A percentile compares a stretch with the other conserved stretches of the same genome.
Evolutionary conservation across 2,113 vertebrate genomes (phyloP).

Genomic region (Kryptolebias marmoratus): DNA sequence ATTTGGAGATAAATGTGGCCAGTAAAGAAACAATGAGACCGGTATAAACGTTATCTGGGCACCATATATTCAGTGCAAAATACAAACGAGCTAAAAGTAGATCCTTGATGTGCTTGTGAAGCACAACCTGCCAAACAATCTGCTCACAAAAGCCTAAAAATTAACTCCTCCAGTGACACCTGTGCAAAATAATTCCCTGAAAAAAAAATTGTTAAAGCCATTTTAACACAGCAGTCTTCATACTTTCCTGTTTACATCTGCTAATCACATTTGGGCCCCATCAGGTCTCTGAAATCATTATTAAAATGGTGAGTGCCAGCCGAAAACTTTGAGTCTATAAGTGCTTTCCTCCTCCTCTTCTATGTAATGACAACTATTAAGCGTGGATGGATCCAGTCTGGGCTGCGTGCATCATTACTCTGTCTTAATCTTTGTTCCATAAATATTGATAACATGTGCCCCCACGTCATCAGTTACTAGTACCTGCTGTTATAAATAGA

Average conservation of each 20-base stretch:
- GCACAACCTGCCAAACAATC: constrained; percentile 13
- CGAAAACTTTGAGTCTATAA: constrained; percentile 77
- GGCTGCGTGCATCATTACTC: constrained; percentile 75
- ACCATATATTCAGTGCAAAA: constrained; percentile 3
- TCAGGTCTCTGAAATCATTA: constrained; percentile 82
- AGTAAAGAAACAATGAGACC: too few relatives aligned
- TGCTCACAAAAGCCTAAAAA: constrained; percentile 26
- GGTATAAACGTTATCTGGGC: constrained; percentile 13
- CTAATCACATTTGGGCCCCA: constrained; percentile 81
- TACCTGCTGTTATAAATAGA: constrained; percentile 83
- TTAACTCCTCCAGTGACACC: constrained; percentile 36
- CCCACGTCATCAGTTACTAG: constrained; percentile 79
- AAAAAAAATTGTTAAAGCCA: constrained; percentile 42
- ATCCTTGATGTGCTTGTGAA: constrained; percentile 24
- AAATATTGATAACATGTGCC: constrained; percentile 83
- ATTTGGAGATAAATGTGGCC: too few relatives aligned
- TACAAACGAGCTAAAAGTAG: not conserved
- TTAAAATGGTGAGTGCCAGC: constrained; percentile 74
- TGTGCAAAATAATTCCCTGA: not conserved
- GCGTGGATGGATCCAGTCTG: constrained; percentile 70
- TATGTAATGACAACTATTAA: constrained; percentile 81
- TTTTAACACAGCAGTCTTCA: constrained; percentile 52
- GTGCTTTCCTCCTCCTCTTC: constrained; percentile 74
- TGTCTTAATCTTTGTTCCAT: constrained; percentile 81
- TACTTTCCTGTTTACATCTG: constrained; percentile 62